Evolutionary conservation across 2,113 vertebrate genomes (phyloP).

Genomic region (Vidua chalybeata): DNA sequence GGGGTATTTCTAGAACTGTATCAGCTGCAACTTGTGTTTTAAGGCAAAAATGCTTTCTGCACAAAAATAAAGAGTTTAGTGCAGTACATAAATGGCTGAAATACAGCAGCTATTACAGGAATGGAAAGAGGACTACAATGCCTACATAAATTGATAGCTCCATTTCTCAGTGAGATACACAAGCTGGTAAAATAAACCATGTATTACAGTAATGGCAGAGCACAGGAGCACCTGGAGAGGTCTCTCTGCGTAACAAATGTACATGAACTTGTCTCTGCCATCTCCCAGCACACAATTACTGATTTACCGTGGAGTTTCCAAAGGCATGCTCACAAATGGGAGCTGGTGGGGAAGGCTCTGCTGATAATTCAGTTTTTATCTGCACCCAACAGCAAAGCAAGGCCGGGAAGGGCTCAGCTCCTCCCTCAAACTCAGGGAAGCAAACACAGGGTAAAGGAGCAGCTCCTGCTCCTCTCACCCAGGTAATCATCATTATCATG

Average conservation of each 20-base stretch:
- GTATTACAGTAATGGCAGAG: not conserved
- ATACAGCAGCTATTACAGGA: constrained; percentile 46
- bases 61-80: not conserved
- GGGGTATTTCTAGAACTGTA: not conserved
- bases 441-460: not conserved
- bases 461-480: not conserved
- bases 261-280: not conserved
- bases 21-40: not conserved
- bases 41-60: constrained; percentile 39
- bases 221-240: not conserved
- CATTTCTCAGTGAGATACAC: not conserved
- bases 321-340: not conserved
- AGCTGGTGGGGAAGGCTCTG: not conserved
- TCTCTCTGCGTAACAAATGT: not conserved
- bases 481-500: not conserved
- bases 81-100: constrained; percentile 28
- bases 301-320: not conserved
- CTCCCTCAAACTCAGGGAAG: not conserved
- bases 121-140: constrained; percentile 22
- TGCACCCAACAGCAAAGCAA: not conserved
- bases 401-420: not conserved
- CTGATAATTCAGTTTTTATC: not conserved
- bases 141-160: constrained; percentile 15
- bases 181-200: not conserved
- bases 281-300: not conserved